Conservation (phyloP, 2,113 vertebrate genomes). For the Dicaeum eximium region DNA sequence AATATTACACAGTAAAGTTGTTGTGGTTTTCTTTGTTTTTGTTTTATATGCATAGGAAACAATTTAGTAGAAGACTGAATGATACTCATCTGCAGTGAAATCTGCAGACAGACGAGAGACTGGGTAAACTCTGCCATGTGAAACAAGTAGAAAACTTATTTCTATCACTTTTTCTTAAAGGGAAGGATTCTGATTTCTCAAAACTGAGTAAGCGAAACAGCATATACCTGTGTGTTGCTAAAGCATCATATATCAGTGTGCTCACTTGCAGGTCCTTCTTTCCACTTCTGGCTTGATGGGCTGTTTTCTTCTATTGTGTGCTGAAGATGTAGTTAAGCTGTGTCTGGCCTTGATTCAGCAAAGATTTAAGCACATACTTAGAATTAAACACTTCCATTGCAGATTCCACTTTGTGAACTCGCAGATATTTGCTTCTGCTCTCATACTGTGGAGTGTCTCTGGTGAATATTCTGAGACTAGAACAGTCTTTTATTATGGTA, state of each 20-base stretch:
- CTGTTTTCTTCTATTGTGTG: background rate
- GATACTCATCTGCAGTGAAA: background rate
- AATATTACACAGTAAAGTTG: background rate
- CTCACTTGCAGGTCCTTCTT: background rate
- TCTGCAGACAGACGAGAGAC: background rate
- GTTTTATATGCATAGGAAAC: background rate
- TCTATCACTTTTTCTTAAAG: background rate
- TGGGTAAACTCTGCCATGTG: background rate
- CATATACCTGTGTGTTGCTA: background rate
- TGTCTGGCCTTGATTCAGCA: background rate
- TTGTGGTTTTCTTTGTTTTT: background rate
- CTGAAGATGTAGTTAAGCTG: background rate
- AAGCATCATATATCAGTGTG: background rate
- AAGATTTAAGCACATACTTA: constrained; percentile 11
- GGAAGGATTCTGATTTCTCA: background rate
- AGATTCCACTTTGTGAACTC: background rate
- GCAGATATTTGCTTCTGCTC: constrained; percentile 10
- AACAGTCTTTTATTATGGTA: background rate
- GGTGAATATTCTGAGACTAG: background rate
- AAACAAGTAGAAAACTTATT: background rate
- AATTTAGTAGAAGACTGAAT: background rate
- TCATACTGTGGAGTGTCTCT: background rate
- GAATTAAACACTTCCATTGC: constrained; percentile 30
- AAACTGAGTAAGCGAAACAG: background rate
- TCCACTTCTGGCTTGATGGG: background rate